Conservation (phyloP, 2,113 vertebrate species). For the Muntiacus reevesi region DNA sequence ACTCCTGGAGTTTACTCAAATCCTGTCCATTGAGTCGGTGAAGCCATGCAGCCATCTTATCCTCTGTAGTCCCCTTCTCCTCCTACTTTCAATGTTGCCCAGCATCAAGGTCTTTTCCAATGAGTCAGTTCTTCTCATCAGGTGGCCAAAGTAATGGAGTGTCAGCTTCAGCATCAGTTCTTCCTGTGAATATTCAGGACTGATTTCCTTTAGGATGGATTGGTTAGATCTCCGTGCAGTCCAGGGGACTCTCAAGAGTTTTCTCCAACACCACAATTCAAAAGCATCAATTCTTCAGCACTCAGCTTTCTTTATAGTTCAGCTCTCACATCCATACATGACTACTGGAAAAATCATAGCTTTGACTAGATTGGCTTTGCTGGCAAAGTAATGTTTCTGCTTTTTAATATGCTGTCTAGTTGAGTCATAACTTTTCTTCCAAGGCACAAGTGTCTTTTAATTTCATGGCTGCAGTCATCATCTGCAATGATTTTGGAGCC, state of each 20-base stretch:
- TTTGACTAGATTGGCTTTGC: neutral
- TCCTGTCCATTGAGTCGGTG: neutral
- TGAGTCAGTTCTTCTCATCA: neutral
- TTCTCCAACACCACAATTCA: neutral
- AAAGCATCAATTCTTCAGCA: neutral
- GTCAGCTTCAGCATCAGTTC: neutral
- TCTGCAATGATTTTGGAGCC: neutral
- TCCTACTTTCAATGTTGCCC: neutral
- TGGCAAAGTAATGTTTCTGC: neutral
- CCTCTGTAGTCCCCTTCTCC: neutral
- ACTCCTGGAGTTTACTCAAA: neutral
- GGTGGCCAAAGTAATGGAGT: neutral
- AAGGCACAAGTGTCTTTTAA: fast-evolving
- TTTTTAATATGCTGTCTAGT: neutral
- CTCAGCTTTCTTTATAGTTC: neutral
- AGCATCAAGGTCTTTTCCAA: neutral
- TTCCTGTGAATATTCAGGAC: neutral
- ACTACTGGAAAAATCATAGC: neutral
- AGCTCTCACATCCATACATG: neutral
- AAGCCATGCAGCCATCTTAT: neutral
- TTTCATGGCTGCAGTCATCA: neutral
- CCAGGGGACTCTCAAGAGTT: neutral
- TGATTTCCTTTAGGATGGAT: neutral
- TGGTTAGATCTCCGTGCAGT: neutral
- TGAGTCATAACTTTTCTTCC: neutral